Evolutionary conservation across 2,113 vertebrate species (phyloP).

Genomic region (Leucoraja erinaceus): DNA sequence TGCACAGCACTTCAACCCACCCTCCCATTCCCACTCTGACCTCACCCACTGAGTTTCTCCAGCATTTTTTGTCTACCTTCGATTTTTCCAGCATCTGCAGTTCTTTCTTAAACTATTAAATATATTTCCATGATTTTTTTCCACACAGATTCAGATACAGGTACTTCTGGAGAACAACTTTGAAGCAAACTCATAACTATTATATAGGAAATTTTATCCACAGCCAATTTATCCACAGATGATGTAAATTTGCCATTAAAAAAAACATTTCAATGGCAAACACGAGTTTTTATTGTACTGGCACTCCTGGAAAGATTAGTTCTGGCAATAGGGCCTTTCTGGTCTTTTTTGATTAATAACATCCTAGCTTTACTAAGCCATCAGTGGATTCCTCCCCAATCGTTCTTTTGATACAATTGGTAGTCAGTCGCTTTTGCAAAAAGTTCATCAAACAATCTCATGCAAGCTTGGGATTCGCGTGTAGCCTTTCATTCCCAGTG

Average conservation of each 20-base stretch:
- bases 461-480: neutral
- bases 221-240: neutral
- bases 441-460: neutral
- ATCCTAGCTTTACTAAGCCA: neutral
- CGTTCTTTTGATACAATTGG: neutral
- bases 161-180: neutral
- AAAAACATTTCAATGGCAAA: too few species aligned
- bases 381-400: neutral
- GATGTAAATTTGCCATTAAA: neutral
- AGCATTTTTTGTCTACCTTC: too few species aligned
- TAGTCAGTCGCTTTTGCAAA: neutral
- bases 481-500: neutral
- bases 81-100: too few species aligned
- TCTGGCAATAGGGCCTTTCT: neutral
- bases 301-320: neutral
- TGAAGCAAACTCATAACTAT: neutral
- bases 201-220: neutral
- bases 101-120: too few species aligned
- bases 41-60: too few species aligned
- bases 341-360: neutral
- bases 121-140: neutral
- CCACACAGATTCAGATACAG: too few species aligned
- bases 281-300: neutral
- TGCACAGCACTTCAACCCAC: too few species aligned
- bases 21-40: too few species aligned